Percentiles rank a stretch among this genome's conserved stretches.
Evolutionary conservation across 2,888 invertebrate genomes (phyloP).

Genomic region (Aphidius colemani): DNA sequence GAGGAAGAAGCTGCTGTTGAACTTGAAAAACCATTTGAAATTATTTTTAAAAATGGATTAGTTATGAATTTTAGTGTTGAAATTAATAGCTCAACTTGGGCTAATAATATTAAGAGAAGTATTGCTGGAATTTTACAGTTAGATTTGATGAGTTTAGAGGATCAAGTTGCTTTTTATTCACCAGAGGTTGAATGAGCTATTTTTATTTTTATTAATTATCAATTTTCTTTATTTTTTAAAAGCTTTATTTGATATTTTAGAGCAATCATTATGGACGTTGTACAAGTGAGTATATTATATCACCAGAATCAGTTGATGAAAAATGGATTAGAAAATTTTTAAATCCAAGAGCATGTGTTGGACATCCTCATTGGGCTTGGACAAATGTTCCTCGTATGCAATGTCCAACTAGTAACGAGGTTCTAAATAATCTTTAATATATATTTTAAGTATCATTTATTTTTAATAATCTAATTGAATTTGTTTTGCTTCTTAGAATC

Average conservation of each 20-base stretch:
- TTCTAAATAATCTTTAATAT: slow-evolving; percentile 29
- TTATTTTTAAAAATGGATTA: slow-evolving; percentile 47
- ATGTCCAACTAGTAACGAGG: slow-evolving; percentile 57
- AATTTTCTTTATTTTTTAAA: slow-evolving; percentile 16
- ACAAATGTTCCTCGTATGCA: slow-evolving; percentile 56
- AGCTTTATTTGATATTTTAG: slow-evolving; percentile 39
- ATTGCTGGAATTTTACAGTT: slow-evolving; percentile 70
- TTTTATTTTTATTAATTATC: neutral
- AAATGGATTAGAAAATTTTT: slow-evolving; percentile 55
- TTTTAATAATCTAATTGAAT: neutral
- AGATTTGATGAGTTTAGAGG: slow-evolving; percentile 55
- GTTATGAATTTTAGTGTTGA: slow-evolving; percentile 52
- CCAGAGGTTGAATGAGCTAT: slow-evolving; percentile 43
- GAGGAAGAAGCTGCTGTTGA: slow-evolving; percentile 41
- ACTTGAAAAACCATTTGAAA: slow-evolving; percentile 50
- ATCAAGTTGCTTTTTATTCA: slow-evolving; percentile 50
- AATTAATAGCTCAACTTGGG: slow-evolving; percentile 66
- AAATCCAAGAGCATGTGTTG: slow-evolving; percentile 56
- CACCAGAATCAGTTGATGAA: slow-evolving; percentile 43
- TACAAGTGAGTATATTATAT: slow-evolving; percentile 55
- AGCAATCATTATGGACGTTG: slow-evolving; percentile 58
- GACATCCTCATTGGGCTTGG: slow-evolving; percentile 51
- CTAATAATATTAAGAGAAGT: slow-evolving; percentile 71
- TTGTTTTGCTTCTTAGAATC: slow-evolving; percentile 45
- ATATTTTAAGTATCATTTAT: neutral